Evolutionary conservation across 2,113 vertebrate species (phyloP), one percentile per base, ranked within the genome.

Genomic region (Cyprinodon variegatus): DNA sequence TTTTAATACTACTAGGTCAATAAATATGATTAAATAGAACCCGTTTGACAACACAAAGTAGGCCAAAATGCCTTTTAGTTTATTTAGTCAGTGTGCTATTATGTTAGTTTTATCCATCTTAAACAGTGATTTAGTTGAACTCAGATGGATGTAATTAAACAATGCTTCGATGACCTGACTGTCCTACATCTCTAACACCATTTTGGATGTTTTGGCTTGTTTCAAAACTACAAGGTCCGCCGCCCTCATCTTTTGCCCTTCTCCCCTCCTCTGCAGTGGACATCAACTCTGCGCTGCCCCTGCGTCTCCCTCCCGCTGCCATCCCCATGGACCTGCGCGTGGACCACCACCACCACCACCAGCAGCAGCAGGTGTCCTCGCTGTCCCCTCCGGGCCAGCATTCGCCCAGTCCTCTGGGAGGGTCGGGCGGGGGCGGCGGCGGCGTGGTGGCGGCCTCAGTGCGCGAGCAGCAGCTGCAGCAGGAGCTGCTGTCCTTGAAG

Each of bases 311-410:
- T 0, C 95, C 97, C 0, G 88, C 95, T 6, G 95, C 96, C 63
- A 96, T 97, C 87, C 96, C 97, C 36, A 98, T 99, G 98, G 97
- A 98, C 82, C 95, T 99, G 79, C 96, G 96, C 3, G 92, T 99
- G 90, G 98, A 99, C 82, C 92, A 90, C 20, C 84, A 92, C 60
- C 84, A 92, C 60, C 46, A 50, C 29, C 29, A 29, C 29, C 75
- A 77, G 78, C 96, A 96, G 72, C 97, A 96, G 84, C 96, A 95
- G 79, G 77, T 83, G 61, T 96, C 97, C 46, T 79, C 96, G 13
- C 91, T 96, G 86, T 95, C 94, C 92, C 88, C 92, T 7, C 63
- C 86, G 0, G 71, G 80, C n/a, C 88, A 90, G 77, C 91, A 89
- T 67, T 66, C 83, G 4, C 69, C 83, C 3, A 41, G 66, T 50